Conservation (phyloP, 2,888 invertebrate genomes). For the Agriopis aurantiaria region DNA sequence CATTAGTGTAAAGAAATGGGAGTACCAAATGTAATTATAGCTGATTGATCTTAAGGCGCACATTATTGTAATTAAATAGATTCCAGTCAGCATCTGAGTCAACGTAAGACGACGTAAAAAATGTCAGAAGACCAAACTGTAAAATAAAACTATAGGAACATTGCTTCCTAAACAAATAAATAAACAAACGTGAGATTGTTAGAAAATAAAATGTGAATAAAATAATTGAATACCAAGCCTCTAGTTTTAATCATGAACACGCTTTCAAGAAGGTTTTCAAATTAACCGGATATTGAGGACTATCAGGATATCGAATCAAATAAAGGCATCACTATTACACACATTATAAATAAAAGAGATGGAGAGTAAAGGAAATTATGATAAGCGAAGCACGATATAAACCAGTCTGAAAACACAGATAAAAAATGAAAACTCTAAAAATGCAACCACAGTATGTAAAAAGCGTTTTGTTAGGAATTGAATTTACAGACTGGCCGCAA, state of each 20-base stretch:
- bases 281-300: conserved; percentile 54
- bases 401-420: conserved; percentile 29
- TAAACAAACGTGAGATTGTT: conserved; percentile 67
- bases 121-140: conserved; percentile 33
- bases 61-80: conserved; percentile 69
- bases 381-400: conserved; percentile 26
- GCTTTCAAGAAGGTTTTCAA: conserved; percentile 47
- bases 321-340: conserved; percentile 52
- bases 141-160: conserved; percentile 44
- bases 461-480: neutral
- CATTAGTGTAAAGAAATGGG: conserved; percentile 58
- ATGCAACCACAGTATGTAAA: neutral
- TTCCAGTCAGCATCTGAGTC: conserved; percentile 45
- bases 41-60: conserved; percentile 73
- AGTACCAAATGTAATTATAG: conserved; percentile 70
- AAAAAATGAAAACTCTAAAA: conserved; percentile 8
- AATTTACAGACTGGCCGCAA: neutral
- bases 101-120: conserved; percentile 26
- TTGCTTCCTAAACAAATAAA: conserved; percentile 55
- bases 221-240: conserved; percentile 67
- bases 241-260: conserved; percentile 44
- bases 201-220: conserved; percentile 55
- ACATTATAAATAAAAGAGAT: conserved; percentile 47
- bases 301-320: conserved; percentile 63
- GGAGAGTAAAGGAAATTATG: conserved; percentile 27